Conservation (phyloP, 1,140 invertebrate genomes). For the Venustaconcha ellipsiformis region DNA sequence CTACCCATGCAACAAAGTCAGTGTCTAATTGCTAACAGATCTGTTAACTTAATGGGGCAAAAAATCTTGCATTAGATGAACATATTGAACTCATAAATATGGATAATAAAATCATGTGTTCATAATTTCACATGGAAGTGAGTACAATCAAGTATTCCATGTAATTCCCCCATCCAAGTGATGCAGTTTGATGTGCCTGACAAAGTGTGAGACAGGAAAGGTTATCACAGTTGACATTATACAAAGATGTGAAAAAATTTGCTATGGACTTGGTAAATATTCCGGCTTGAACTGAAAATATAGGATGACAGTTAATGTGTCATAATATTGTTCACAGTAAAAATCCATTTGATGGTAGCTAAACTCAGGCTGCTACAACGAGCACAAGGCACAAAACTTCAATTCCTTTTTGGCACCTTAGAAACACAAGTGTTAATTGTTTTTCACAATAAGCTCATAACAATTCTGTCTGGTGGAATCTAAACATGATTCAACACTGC, state of each 20-base stretch:
- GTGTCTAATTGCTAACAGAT: conserved; percentile 14
- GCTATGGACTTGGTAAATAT: conserved; percentile 12
- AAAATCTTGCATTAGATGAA: conserved; percentile 22
- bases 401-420: conserved; percentile 6
- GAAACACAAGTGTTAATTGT: conserved; percentile 3
- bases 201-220: conserved; percentile 9
- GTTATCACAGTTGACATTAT: conserved; percentile 22
- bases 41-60: conserved; percentile 9
- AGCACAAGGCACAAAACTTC: conserved; percentile 15
- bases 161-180: conserved; percentile 14
- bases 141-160: conserved; percentile 21
- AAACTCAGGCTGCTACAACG: not conserved
- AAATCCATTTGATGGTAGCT: not conserved
- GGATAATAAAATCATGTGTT: conserved; percentile 17
- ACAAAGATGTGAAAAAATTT: conserved; percentile 23
- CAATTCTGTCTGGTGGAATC: no score
- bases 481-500: no score
- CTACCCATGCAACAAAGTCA: conserved; percentile 8
- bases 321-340: not conserved
- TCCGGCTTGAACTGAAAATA: not conserved
- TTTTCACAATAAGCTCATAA: no score
- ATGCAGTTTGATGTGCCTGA: conserved; percentile 14
- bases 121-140: conserved; percentile 15
- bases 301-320: conserved; percentile 4
- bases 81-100: conserved; percentile 25